Evolutionary conservation across 2,113 vertebrate genomes (phyloP), one percentile per base, ranked within the genome.

Genomic region (Hoplias malabaricus): DNA sequence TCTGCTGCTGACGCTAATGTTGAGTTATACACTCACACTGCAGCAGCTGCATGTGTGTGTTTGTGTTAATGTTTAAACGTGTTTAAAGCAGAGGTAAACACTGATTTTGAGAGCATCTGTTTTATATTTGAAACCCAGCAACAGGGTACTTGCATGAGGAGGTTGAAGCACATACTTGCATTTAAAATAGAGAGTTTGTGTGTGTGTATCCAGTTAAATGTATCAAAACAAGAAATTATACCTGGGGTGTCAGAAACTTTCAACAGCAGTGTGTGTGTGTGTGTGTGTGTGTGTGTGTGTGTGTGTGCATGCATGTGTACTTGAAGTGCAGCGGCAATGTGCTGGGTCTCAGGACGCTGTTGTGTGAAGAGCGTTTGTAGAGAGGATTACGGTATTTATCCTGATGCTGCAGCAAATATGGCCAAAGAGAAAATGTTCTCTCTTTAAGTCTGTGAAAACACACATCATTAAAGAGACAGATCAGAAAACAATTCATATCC

Each of bases 351-450:
- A 95, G 88, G 11, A 93, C 80, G 9, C 82, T 86, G 78, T 90
- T 92, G 68, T 87, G 80, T 76, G 85, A 72, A 7, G 65, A 31
- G 0, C 89, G 89, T 86, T 84, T 92, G 86, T 94, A 94, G 57
- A 94, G 82, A 29, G 93, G 92, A 80, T 94, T 95, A 59, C 82
- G 86, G 84, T 93, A 89, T 66, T 92, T 91, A 29, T 88, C 83
- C 77, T 89, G 92, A 86, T 89, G 92, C 78, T 93, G 87, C 5
- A 92, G 81, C 25, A 95, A 90, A 86, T 93, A 93, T 67, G 92
- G 91, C 93, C 93, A 94, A 75, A 95, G 54, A 0, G 92, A 94
- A 86, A 94, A 91, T 2, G 93, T 94, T 83, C 89, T 95, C 86
- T 93, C 92, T 83, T 86, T 89, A 73, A 94, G 82, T 84, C 93